Conservation (phyloP, 2,888 invertebrate species). For the Drosophila eohydei region DNA sequence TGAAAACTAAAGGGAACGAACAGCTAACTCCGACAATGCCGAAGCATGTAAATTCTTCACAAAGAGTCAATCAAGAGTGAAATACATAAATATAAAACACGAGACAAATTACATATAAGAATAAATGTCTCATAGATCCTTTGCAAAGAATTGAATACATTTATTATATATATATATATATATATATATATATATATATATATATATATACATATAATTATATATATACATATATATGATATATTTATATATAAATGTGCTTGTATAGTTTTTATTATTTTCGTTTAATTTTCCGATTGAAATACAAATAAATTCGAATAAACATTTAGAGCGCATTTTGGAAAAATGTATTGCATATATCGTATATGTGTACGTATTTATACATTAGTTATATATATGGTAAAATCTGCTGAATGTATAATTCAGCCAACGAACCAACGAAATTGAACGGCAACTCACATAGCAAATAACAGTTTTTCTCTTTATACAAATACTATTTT, state of each 20-base stretch:
- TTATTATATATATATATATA: conserved; percentile 1
- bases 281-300: conserved; percentile 9
- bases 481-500: conserved; percentile 29
- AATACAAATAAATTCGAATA: conserved; percentile 59
- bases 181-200: conserved; percentile 6
- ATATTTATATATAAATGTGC: conserved; percentile 18
- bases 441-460: conserved; percentile 70
- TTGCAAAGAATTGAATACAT: conserved; percentile 15
- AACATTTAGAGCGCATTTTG: conserved; percentile 64
- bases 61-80: conserved; percentile 32
- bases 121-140: not conserved
- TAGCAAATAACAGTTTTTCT: conserved; percentile 65
- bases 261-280: conserved; percentile 5
- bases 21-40: conserved; percentile 52
- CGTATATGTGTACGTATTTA: conserved; percentile 10
- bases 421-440: conserved; percentile 41
- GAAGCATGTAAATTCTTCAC: conserved; percentile 45
- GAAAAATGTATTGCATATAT: conserved; percentile 52
- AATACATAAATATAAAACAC: conserved; percentile 1
- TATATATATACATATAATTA: conserved; percentile 7
- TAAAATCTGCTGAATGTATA: conserved; percentile 41
- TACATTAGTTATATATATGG: conserved; percentile 36
- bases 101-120: conserved; percentile 7
- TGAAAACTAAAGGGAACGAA: conserved; percentile 9
- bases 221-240: not conserved